phyloP scores from a whole-genome alignment of 2,888 invertebrate genomes.

The Drosophila emarginata region DNA sequence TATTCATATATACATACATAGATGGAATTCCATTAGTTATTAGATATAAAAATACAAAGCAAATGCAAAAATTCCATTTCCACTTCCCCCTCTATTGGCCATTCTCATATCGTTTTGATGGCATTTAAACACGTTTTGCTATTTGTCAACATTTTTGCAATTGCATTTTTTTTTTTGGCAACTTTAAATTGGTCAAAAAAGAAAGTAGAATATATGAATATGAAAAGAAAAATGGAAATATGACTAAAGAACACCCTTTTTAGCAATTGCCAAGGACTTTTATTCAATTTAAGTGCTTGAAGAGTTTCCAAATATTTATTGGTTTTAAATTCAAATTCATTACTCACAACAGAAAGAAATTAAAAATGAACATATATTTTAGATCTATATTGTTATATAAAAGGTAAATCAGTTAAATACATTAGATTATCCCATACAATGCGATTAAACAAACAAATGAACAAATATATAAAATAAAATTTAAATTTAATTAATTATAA shows the following conservation, averaged over 20 bases:
- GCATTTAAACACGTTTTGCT: constrained; percentile 1
- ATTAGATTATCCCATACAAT: no score
- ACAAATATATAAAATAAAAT: no score
- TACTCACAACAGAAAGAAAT: no score
- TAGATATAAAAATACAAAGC: not conserved
- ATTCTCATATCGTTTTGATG: not conserved
- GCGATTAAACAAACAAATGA: no score
- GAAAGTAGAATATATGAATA: not conserved
- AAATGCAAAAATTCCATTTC: not conserved
- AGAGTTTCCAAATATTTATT: no score
- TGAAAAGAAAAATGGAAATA: not conserved
- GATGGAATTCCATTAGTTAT: constrained; percentile 14
- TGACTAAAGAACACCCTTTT: not conserved
- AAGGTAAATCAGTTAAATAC: no score
- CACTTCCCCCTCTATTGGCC: not conserved
- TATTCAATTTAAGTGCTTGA: no score
- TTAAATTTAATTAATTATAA: no score
- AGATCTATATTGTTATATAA: no score
- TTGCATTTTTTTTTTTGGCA: not conserved
- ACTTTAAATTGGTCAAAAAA: not conserved
- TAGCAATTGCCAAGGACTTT: no score
- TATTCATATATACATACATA: not conserved
- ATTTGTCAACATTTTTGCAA: constrained; percentile 2
- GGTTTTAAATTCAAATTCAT: no score
- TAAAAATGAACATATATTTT: no score